Base-by-base conservation (phyloP, 2,797 vertebrate genomes). In the Lutjanus campechanus region DNA sequence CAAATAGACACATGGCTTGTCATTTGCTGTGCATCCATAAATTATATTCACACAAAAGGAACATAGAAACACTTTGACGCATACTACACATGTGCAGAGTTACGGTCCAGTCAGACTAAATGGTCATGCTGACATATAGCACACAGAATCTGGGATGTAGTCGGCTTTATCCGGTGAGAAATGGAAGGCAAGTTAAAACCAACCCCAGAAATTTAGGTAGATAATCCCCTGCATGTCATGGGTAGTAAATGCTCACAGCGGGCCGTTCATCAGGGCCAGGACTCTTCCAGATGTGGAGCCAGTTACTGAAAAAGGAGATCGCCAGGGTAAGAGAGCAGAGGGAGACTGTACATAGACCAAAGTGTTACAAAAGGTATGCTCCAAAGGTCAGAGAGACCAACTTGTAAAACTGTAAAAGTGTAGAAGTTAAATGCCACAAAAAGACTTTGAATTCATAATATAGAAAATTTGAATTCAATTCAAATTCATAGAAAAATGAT, bases 231-330 rank as follows among this genome's bases (percentile, higher is more conserved):
- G 66, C 74, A 87, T 88, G 87, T 91, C 84, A 89, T 79, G 81
- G 84, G 67, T 79, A 87, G 82, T 92, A 91, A 91, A 92, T 80
- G 76, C 54, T 84, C 88, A 81, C 88, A 91, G 86, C 73, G 16
- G 77, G 85, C 56, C 15, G n/a, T 84, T 89, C 69, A 81, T 83
- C 90, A 85, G 83, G 67, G 87, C 77, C 71, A 70, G 82, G 85
- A 87, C 91, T 90, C 84, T 73, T 88, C 90, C 92, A 93, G 91
- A 92, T 95, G 93, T 92, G 93, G 91, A 92, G 94, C 91, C 86
- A 90, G 92, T 91, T 82, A 65, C 22, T 73, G 53, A 70, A 78
- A 79, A 71, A 25, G 25, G 61, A 77, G 49, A 81, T 67, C 12
- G n/a, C 9, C 22, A 7, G 20, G 16, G 51, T 51, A 62, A 69